Base-by-base conservation (phyloP, 2,797 vertebrate genomes). In the Sebastes dallii region DNA sequence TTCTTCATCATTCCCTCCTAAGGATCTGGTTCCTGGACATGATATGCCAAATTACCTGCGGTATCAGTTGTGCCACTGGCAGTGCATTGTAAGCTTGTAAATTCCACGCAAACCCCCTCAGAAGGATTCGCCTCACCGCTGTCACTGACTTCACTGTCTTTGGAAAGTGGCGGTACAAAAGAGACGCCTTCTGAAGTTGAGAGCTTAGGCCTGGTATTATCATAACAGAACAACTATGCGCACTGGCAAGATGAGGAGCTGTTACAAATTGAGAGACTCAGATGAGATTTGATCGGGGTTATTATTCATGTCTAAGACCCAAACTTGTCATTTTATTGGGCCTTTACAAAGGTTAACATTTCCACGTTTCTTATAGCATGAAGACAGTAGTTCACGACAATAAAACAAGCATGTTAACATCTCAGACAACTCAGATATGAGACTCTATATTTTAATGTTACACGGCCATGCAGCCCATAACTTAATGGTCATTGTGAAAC, bases 1-100 rank as follows among this genome's bases (percentile, higher is more conserved):
- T 95, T 96, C 94, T 94, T 93, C 90, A 83, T 94, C 95, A 83
- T 92, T 95, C 92, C 90, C 86, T 94, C 85, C 87, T 64, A 81
- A 92, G 94, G 95, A 91, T 97, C 96, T 94, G 88, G 95, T 97
- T 97, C 95, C 95, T 80, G 94, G 94, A 95, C 94, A 94, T 75
- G 93, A 95, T 93, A 94, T 94, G 93, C 94, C 89, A 95, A 94
- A 95, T 96, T 96, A 96, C 95, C 95, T 95, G 95, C 90, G 81
- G 92, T 91, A 95, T 96, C 94, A 91, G 90, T 93, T 95, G 86
- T 91, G 92, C 89, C 90, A 90, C 93, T 96, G 94, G 91, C 85
- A 65, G 88, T 86, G 89, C 92, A 95, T 94, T 95, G 91, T 91
- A 81, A 91, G 90, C 91, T 92, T 94, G 92, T 93, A 95, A 95